Evolutionary conservation across 2,797 vertebrate genomes (phyloP).

Genomic region (Phylloscopus collybita): DNA sequence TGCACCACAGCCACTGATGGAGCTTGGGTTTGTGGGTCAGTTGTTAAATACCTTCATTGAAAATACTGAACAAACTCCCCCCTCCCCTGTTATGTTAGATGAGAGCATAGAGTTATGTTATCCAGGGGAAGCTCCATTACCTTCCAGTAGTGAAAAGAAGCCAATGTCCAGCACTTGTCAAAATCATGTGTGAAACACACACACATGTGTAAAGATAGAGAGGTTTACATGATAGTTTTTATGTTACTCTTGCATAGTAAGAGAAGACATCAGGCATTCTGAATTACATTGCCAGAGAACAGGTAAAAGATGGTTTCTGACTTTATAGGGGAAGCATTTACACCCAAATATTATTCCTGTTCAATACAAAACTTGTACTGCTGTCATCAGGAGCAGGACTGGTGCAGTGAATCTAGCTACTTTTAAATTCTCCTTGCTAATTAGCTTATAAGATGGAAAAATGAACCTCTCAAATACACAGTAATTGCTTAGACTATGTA

Average conservation of each 20-base stretch:
- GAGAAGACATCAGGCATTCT: background rate
- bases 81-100: accelerated
- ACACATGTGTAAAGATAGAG: background rate
- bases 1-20: background rate
- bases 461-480: background rate
- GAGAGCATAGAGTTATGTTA: background rate
- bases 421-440: background rate
- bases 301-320: background rate
- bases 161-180: background rate
- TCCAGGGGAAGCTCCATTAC: background rate
- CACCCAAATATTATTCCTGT: background rate
- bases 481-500: background rate
- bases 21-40: background rate
- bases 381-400: background rate
- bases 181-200: background rate
- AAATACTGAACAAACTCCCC: background rate
- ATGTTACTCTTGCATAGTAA: background rate
- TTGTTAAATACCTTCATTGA: background rate
- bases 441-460: background rate
- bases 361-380: background rate
- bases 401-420: background rate
- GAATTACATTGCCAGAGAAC: background rate
- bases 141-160: background rate
- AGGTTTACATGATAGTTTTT: background rate
- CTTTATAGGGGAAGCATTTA: background rate